Base-by-base conservation (phyloP, 2,888 invertebrate species). In the Campoletis raptor region DNA sequence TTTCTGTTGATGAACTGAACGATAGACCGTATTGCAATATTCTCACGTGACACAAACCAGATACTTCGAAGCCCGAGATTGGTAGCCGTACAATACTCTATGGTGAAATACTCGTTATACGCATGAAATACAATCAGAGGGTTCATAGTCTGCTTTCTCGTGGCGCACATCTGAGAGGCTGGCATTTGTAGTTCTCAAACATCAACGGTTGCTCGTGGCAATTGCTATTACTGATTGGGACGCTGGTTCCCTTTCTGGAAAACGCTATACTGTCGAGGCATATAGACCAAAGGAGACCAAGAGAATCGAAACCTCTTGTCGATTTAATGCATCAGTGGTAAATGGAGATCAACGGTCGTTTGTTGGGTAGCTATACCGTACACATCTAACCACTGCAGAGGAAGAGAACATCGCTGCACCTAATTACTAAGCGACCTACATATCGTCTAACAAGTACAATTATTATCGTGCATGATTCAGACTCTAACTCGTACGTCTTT, bases 341-440 rank as follows among this genome's bases (percentile, higher is more conserved):
- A 81, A 64, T 72, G 61, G 37, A 37, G 37, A 81, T 45, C 70
- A 61, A 79, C 76, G 81, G 79, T 74, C 83, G 76, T 83, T 87
- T 70, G 72, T 70, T 48, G 76, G 69, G 61, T 67, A 54, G 48
- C 64, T 40, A 66, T 70, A 80, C 70, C 76, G 80, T 83, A 57
- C 73, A 61, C 54, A 76, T 18, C 48, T 69, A 78, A 52, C 76
- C 30, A 5, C 54, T 61, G 67, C 67, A 78, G 74, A 80, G 77
- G 72, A 73, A 85, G 79, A 85, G 83, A 84, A 84, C 66, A 70
- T 61, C 81, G 82, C 81, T 85, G 77, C 79, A 83, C 73, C 88
- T 89, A 89, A 86, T 88, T 88, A 88, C 86, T 74, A 61, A 64
- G 82, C 82, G 88, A 88, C 88, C 88, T 84, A 88, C 82, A 88